phyloP scores from a whole-genome alignment of 2,888 invertebrate species.

The Cephus runcator region DNA sequence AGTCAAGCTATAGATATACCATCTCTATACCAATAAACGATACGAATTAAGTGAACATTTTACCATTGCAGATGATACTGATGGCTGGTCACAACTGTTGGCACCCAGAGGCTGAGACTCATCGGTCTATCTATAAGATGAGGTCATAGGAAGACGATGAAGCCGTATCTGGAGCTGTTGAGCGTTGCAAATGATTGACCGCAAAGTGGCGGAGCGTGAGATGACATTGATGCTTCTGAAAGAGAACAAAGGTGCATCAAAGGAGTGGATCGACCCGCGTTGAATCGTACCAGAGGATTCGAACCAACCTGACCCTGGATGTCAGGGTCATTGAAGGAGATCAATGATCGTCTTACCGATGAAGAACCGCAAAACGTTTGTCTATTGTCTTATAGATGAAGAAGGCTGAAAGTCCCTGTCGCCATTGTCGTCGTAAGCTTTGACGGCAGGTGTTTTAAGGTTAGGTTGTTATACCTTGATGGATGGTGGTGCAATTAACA shows the following conservation, averaged over 20 bases:
- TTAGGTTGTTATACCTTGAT: neutral
- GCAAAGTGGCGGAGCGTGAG: slow-evolving; percentile 40
- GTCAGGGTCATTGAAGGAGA: neutral
- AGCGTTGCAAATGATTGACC: slow-evolving; percentile 25
- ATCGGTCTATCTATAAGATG: too few relatives aligned
- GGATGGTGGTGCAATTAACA: slow-evolving; percentile 1
- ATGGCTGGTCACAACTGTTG: neutral
- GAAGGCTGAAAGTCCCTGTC: neutral
- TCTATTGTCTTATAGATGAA: neutral
- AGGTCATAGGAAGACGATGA: neutral
- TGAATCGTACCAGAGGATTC: slow-evolving; percentile 36
- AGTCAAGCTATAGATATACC: neutral
- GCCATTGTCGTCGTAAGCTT: neutral
- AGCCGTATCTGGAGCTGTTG: neutral
- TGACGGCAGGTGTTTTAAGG: neutral
- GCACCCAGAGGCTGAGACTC: neutral
- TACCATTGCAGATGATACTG: neutral
- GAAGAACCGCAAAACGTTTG: neutral
- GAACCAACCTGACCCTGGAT: slow-evolving; percentile 40
- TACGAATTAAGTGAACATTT: neutral
- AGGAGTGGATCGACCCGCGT: slow-evolving; percentile 36
- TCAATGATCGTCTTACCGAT: neutral
- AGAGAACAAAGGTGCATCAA: slow-evolving; percentile 16
- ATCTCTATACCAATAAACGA: neutral
- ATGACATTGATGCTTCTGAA: slow-evolving; percentile 27